Base-by-base conservation (phyloP, 1,140 invertebrate species). In the Trissolcus basalis region DNA sequence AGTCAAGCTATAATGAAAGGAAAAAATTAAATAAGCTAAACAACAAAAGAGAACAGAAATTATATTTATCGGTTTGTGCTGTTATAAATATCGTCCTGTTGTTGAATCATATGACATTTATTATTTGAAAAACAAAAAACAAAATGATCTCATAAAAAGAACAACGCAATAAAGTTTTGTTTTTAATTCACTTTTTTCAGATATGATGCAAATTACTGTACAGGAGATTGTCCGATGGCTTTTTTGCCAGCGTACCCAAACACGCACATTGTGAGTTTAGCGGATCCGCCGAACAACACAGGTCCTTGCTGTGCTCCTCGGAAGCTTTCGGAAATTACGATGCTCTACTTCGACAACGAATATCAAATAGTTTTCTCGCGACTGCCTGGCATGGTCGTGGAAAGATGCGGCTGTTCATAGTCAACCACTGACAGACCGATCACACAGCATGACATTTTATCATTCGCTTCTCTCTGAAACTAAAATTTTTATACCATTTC, bases 171-270 rank as follows among this genome's bases (percentile, higher is more conserved):
- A 39, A 2, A 44, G 16, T 39, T 5, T 15, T 19, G 6, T 45
- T 9, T 53, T 51, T 49, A 15, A 41, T 58, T 43, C n/a, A 27
- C 41, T 44, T 44, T 77, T 80, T 80, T 4, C 81, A 89, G 87
- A 78, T 99, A 99, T 88, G 94, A 98, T 81, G 97, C 98, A 12
- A 97, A 97, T 89, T 98, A 97, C 88, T 99, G 98, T 89, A 93
- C 94, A 63, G 98, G 98, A 2, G 95, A 98, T 80, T 99, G 98
- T 90, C 94, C 95, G 0, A 96, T 93, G 87, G 92, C 94, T 2
- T 96, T 97, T 85, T 89, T 97, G 14, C 95, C 96, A 78, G 93
- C 96, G 80, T 94, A 98, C 85, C 94, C 96, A 1, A 97, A 98
- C 86, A 98, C 97, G 14, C 96, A 99, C 87, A 90, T 99, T 80